phyloP scores from a whole-genome alignment of 2,113 vertebrate genomes.

The Perccottus glenii region DNA sequence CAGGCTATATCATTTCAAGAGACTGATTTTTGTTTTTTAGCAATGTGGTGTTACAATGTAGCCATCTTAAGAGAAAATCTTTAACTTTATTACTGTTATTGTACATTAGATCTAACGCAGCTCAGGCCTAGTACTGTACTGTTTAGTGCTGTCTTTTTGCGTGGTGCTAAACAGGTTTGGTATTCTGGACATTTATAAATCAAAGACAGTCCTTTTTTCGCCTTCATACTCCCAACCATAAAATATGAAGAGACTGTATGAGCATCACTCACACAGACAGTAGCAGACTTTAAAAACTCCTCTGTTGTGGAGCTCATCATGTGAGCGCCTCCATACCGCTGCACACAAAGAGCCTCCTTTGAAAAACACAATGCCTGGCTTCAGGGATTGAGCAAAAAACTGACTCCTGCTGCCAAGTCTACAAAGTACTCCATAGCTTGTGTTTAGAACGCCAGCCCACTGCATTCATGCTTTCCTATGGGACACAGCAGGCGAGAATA shows the following conservation, averaged over 20 bases:
- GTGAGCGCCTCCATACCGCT: slow-evolving; percentile 48
- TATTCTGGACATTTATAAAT: too few relatives aligned
- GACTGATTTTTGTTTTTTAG: too few relatives aligned
- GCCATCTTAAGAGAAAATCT: too few relatives aligned
- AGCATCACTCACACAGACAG: slow-evolving; percentile 40
- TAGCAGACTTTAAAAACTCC: slow-evolving; percentile 53
- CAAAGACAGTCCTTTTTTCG: slow-evolving; percentile 10
- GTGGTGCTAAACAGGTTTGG: too few relatives aligned
- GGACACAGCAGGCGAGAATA: slow-evolving; percentile 32
- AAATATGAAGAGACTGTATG: slow-evolving; percentile 64
- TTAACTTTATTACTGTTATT: too few relatives aligned
- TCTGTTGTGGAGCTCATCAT: slow-evolving; percentile 56
- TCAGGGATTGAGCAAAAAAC: slow-evolving; percentile 61
- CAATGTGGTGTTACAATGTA: too few relatives aligned
- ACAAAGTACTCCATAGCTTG: slow-evolving; percentile 58
- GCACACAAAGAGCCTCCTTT: slow-evolving; percentile 63
- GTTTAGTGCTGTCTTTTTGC: too few relatives aligned
- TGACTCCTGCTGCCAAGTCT: slow-evolving; percentile 61
- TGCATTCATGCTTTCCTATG: slow-evolving; percentile 44
- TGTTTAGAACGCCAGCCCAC: slow-evolving; percentile 44
- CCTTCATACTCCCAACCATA: slow-evolving; percentile 46
- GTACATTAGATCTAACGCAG: too few relatives aligned
- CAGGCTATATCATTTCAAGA: too few relatives aligned
- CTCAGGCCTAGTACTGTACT: too few relatives aligned
- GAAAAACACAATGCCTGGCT: slow-evolving; percentile 68